Percentiles rank a stretch among this genome's conserved stretches.
These are phyloP conservation scores for Eupithecia centaureata DNA, from an alignment of 2,888 invertebrate species.

Conservation along the genomic window DNA sequence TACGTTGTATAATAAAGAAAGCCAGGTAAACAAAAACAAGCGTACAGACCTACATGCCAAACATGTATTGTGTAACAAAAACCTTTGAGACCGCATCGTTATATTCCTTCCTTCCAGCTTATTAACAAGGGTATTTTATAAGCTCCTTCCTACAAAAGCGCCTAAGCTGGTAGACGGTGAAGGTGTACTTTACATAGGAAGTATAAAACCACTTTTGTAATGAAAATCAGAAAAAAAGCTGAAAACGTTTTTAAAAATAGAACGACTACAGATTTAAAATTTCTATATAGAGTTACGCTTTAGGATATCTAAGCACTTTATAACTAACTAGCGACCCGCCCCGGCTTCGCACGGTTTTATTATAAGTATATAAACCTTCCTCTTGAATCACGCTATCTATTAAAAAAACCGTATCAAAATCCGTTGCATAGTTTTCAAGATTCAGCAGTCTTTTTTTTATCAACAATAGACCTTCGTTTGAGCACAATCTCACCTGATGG, in stretches of 20 bases:
- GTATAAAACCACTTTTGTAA: background rate
- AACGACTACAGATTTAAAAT: background rate
- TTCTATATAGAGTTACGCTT: too few relatives aligned
- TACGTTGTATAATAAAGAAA: background rate
- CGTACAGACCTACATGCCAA: conserved; percentile 26
- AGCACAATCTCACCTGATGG: too few relatives aligned
- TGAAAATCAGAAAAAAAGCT: background rate
- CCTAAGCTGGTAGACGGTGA: conserved; percentile 17
- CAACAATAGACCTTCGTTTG: too few relatives aligned
- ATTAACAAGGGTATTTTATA: conserved; percentile 32
- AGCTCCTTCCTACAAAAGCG: conserved; percentile 20
- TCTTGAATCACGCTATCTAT: too few relatives aligned
- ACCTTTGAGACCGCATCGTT: conserved; percentile 32
- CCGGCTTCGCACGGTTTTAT: too few relatives aligned
- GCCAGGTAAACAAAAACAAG: conserved; percentile 13
- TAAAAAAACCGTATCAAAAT: too few relatives aligned
- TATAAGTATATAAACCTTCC: too few relatives aligned
- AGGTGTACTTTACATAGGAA: background rate
- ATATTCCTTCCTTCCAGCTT: conserved; percentile 31
- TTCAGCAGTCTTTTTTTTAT: too few relatives aligned
- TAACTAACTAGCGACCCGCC: too few relatives aligned
- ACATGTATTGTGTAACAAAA: conserved; percentile 28
- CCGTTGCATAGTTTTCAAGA: too few relatives aligned
- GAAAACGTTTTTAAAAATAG: background rate
- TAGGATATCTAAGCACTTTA: too few relatives aligned